Conservation (phyloP, 2,888 invertebrate genomes). For the Drosophila subsilvestris region DNA sequence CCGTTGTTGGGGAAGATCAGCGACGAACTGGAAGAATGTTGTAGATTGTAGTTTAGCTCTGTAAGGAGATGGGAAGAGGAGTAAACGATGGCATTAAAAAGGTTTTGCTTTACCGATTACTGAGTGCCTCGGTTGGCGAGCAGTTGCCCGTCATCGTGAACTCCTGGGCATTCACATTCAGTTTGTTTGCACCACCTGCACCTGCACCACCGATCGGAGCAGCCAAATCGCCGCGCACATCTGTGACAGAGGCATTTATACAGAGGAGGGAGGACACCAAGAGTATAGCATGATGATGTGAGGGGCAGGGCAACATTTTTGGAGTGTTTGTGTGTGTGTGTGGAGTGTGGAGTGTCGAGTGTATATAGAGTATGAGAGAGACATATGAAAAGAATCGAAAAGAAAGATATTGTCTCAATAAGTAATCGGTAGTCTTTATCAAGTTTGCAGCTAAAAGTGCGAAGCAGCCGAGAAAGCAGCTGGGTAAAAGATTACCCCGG, state of each 20-base stretch:
- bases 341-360: constrained; percentile 24
- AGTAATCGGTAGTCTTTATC: constrained; percentile 37
- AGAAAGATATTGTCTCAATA: constrained; percentile 56
- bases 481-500: background rate
- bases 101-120: constrained; percentile 81
- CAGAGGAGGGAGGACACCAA: constrained; percentile 8
- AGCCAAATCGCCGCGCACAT: constrained; percentile 72
- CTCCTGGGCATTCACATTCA: constrained; percentile 95
- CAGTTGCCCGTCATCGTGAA: constrained; percentile 88
- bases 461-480: constrained; percentile 35
- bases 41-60: constrained; percentile 84
- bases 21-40: constrained; percentile 84
- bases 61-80: constrained; percentile 79
- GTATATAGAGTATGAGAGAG: constrained; percentile 41
- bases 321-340: constrained; percentile 11
- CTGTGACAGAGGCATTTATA: constrained; percentile 48
- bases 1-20: constrained; percentile 78
- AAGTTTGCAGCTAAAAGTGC: constrained; percentile 17
- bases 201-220: constrained; percentile 75
- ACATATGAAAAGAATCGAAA: constrained; percentile 62
- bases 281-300: constrained; percentile 18
- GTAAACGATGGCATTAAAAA: constrained; percentile 66
- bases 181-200: constrained; percentile 87
- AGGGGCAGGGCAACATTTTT: constrained; percentile 24
- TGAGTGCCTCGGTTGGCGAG: constrained; percentile 72